These are phyloP conservation scores for Sphaerophoria rueppellii DNA, from an alignment of 2,888 invertebrate species.

Conservation along the genomic window DNA sequence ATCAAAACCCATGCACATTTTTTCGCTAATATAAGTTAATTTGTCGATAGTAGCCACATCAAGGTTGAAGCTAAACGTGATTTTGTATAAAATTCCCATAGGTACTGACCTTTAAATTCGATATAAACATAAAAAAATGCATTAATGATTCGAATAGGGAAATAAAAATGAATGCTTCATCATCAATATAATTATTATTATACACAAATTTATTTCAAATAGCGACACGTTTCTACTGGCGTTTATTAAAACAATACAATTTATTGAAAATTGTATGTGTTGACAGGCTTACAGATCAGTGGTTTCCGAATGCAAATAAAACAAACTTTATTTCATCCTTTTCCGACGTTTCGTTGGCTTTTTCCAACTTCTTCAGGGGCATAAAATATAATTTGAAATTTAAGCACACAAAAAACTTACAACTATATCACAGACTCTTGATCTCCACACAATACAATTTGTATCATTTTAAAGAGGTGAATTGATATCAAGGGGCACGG, in stretches of 20 bases:
- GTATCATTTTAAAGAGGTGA: too few relatives aligned
- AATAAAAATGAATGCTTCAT: background rate
- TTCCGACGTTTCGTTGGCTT: too few relatives aligned
- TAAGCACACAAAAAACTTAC: too few relatives aligned
- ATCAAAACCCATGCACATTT: background rate
- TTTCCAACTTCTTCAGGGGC: too few relatives aligned
- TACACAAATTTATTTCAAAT: background rate
- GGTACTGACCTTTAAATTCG: slow-evolving; percentile 12
- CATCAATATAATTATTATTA: background rate
- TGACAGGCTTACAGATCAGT: too few relatives aligned
- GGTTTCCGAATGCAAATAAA: too few relatives aligned
- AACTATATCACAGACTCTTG: too few relatives aligned
- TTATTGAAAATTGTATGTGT: too few relatives aligned
- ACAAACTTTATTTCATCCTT: too few relatives aligned
- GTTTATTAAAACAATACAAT: background rate
- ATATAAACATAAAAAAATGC: slow-evolving; percentile 6
- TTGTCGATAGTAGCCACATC: slow-evolving; percentile 5
- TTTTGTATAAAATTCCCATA: background rate
- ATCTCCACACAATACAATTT: too few relatives aligned
- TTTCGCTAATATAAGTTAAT: background rate
- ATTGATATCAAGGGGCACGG: too few relatives aligned
- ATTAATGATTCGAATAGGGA: slow-evolving; percentile 2
- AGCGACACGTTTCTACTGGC: background rate
- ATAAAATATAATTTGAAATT: too few relatives aligned
- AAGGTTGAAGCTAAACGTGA: slow-evolving; percentile 13